These are phyloP conservation scores for Orcinus orca DNA, from an alignment of 2,113 vertebrate genomes.

Conservation along the genomic window DNA sequence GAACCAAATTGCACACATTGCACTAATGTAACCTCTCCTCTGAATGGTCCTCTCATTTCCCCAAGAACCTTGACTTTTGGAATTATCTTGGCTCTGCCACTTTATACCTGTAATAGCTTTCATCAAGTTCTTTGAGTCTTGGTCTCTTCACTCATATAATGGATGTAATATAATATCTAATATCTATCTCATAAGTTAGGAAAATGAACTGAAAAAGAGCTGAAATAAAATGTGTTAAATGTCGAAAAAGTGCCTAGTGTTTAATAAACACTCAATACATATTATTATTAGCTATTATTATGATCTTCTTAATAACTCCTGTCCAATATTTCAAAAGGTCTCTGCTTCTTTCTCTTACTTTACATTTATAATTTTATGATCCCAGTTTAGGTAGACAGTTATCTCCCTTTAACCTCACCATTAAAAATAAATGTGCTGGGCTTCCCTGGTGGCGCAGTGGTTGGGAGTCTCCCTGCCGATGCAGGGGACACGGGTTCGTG, in stretches of 20 bases:
- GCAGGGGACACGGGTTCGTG: too few relatives aligned
- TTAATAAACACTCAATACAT: background rate
- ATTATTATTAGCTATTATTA: background rate
- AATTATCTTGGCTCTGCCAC: background rate
- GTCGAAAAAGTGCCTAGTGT: background rate
- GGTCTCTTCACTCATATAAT: background rate
- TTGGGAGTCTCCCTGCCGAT: too few relatives aligned
- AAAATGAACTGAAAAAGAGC: background rate
- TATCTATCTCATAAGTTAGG: background rate
- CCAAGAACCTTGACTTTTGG: background rate
- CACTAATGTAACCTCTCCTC: background rate
- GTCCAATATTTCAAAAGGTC: background rate
- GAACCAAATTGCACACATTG: background rate
- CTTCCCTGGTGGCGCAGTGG: too few relatives aligned
- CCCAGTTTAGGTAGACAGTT: background rate
- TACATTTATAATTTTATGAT: constrained; percentile 1
- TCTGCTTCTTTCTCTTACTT: background rate
- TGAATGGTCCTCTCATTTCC: background rate
- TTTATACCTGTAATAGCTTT: background rate
- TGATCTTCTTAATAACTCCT: background rate
- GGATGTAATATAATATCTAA: background rate
- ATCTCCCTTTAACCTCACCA: background rate
- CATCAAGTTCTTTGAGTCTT: background rate
- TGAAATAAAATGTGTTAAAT: background rate
- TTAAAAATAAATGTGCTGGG: background rate